These are phyloP conservation scores for Anastrepha obliqua DNA, from an alignment of 1,140 invertebrate genomes.

Conservation along the genomic window DNA sequence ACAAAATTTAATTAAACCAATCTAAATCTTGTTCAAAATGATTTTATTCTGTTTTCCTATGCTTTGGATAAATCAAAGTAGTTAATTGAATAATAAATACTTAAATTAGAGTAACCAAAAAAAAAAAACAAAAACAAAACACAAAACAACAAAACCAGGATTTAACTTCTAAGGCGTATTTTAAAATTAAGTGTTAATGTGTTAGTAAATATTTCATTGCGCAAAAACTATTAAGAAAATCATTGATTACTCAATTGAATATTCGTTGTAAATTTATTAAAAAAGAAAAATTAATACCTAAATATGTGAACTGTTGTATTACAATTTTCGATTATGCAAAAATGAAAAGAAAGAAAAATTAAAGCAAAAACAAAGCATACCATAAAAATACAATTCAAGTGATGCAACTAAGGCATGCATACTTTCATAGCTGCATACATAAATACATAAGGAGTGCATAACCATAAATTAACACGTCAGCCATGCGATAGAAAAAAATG, in stretches of 20 bases:
- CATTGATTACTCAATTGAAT: not conserved
- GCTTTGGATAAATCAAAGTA: too few relatives aligned
- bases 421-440: too few relatives aligned
- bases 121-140: too few relatives aligned
- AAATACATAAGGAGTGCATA: too few relatives aligned
- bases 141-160: too few relatives aligned
- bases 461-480: not conserved
- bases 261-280: constrained; percentile 30
- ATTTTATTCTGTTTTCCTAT: too few relatives aligned
- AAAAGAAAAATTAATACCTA: not conserved
- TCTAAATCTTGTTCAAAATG: too few relatives aligned
- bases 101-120: too few relatives aligned
- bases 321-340: constrained; percentile 23
- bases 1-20: too few relatives aligned
- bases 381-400: not conserved
- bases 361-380: not conserved
- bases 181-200: constrained; percentile 23
- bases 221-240: not conserved
- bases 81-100: too few relatives aligned
- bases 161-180: too few relatives aligned
- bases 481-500: not conserved
- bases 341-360: not conserved
- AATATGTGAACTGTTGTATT: constrained; percentile 11
- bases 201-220: not conserved
- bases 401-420: too few relatives aligned